Percentiles rank a stretch among this genome's conserved stretches.
Conservation (phyloP, 2,113 vertebrate species). For the Cavia porcellus region DNA sequence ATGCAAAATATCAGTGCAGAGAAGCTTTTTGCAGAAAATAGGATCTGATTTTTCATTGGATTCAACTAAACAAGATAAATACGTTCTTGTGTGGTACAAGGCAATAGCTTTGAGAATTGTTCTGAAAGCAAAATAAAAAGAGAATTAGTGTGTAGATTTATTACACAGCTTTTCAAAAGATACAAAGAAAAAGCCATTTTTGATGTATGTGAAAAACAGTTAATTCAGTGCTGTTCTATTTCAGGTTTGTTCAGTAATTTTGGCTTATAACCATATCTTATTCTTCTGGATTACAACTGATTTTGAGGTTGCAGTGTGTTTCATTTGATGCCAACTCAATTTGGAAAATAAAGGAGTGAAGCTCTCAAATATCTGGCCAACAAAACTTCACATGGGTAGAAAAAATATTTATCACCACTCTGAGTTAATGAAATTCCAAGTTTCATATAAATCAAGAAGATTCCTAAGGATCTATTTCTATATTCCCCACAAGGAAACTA, state of each 20-base stretch:
- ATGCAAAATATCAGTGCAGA: constrained; percentile 5
- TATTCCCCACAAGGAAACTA: neutral
- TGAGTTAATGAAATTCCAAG: constrained; percentile 42
- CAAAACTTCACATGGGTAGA: constrained; percentile 5
- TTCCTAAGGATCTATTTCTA: neutral
- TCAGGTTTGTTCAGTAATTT: neutral
- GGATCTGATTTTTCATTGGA: constrained; percentile 41
- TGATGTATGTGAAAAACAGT: neutral
- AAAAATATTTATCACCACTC: constrained; percentile 53
- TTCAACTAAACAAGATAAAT: constrained; percentile 62
- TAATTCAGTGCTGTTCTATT: neutral
- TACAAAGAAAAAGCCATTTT: constrained; percentile 59
- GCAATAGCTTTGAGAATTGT: constrained; percentile 31
- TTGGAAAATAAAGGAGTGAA: constrained; percentile 45
- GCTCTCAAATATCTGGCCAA: constrained; percentile 42
- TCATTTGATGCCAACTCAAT: constrained; percentile 20
- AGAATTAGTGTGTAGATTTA: constrained; percentile 45
- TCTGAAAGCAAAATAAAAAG: constrained; percentile 65
- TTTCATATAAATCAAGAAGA: constrained; percentile 45
- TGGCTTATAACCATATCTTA: neutral
- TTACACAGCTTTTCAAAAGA: constrained; percentile 48
- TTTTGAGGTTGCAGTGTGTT: neutral
- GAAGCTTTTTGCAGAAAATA: constrained; percentile 57
- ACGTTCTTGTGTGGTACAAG: neutral
- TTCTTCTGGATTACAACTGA: neutral